Base-by-base conservation (phyloP, 2,797 vertebrate species). In the Arctocebus calabarensis region DNA sequence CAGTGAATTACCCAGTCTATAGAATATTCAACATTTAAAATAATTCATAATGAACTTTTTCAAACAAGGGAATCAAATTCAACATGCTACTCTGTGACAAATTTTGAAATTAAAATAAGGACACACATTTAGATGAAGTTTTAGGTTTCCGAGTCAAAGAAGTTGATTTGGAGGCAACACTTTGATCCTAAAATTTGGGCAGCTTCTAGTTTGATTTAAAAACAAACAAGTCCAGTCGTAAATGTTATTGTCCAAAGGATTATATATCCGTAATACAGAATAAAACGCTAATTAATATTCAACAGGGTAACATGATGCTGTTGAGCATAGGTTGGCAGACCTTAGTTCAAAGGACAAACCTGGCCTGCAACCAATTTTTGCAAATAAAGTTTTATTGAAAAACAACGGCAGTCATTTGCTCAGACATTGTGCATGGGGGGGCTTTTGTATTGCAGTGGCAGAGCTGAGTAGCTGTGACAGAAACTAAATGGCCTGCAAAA, bases 351-450 rank as follows among this genome's bases (percentile, higher is more conserved):
- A 11, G 7, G 52, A 29, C 45, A 86, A 83, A 40, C 37, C 32
- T 90, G 29, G 3, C 20, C 57, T 5, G 0, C 14, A 45, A 32
- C 25, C 2, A 37, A 3, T 43, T 20, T 87, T 64, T 45, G 8
- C 23, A 84, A 93, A 78, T 90, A 81, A 96, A 91, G n/a, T 88
- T 92, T 94, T 81, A 66, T 73, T 95, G 77, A 34, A 55, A 90
- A n/a, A 62, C 32, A 78, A 17, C 8, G 19, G 9, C 4, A 11
- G 5, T 55, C 17, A 25, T 64, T 87, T 84, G 12, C n/a, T 62
- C n/a, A 66, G 4, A 32, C 23, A 10, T 10, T 55, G 34, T 32
- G 12, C 61, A 3, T n/a, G 40, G 40, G 4, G 14, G 14, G 55
- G 5, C 1, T 17, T 90, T 57, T 19, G 16, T 3, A 12, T 6